Conservation (phyloP, 2,113 vertebrate genomes). For the Trichomycterus rosablanca region DNA sequence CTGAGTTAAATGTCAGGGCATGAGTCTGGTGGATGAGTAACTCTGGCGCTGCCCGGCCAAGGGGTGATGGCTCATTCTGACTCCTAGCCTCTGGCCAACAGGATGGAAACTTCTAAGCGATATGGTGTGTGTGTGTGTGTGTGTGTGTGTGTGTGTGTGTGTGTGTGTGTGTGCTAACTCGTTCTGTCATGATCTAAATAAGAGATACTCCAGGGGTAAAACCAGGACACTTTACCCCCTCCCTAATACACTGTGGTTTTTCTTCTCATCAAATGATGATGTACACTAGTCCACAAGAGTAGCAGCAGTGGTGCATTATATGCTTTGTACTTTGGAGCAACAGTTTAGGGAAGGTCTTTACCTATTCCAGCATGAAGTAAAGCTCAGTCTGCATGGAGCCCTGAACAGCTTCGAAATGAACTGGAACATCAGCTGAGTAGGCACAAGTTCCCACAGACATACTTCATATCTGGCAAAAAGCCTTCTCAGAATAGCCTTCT, state of each 20-base stretch:
- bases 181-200: constrained; percentile 57
- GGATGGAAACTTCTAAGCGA: no score
- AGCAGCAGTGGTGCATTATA: constrained; percentile 53
- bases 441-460: no score
- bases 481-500: no score
- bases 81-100: constrained; percentile 61
- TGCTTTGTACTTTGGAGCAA: no score
- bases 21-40: constrained; percentile 48
- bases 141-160: no score
- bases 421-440: no score
- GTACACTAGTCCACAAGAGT: not conserved
- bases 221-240: constrained; percentile 17
- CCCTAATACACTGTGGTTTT: constrained; percentile 7
- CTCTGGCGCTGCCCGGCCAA: constrained; percentile 27
- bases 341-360: no score
- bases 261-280: constrained; percentile 1
- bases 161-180: constrained; percentile 53
- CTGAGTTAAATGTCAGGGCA: constrained; percentile 44
- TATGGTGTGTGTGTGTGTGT: no score
- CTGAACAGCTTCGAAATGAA: no score
- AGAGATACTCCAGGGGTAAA: constrained; percentile 57
- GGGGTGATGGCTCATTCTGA: constrained; percentile 53
- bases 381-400: no score
- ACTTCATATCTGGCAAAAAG: no score
- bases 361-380: constrained; percentile 65